Evolutionary conservation across 2,797 vertebrate species (phyloP), one percentile per base, ranked within the genome.

Genomic region (Taeniopygia guttata): DNA sequence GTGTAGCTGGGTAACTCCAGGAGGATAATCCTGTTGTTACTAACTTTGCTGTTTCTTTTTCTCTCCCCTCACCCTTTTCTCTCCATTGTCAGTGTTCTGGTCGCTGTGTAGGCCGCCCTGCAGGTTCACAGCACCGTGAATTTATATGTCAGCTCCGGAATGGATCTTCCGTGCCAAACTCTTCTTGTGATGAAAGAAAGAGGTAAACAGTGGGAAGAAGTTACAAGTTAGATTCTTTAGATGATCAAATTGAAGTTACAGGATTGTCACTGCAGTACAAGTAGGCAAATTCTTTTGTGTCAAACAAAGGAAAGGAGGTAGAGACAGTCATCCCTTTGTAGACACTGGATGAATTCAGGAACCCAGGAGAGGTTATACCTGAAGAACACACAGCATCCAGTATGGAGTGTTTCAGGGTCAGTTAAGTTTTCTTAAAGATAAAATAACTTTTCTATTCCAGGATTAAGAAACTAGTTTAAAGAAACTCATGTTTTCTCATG

Each of bases 61-160:
- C 40, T 69, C 85, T 83, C 29, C 46, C 46, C 49, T 78, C 25
- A 20, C 62, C 46, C 36, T 77, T 75, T 77, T 45, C 46, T 78
- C 46, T 68, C 64, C 6, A 38, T 66, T 91, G 94, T 19, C 95
- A 99, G 99, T 99, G 99, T 90, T 97, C 98, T 11, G 98, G 98
- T 58, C 98, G 48, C 60, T 99, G 99, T 94, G 66, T 89, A n/a
- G 97, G 97, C 30, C 97, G 9, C 5, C 76, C 95, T 36, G 34
- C 94, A 51, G 98, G 96, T 13, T 94, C 96, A 11, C 99, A 98
- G 97, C 98, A 93, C 93, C 97, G 36, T 23, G 98, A 94, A 8
- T 90, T 98, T n/a, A 34, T 86, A 7, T 99, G 99, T 93, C 98
- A 96, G 48, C 97, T 97, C 74, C 95, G 29, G 80, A 98, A 98